Evolutionary conservation across 2,888 invertebrate species (phyloP).

Genomic region (Cactoblastis cactorum): DNA sequence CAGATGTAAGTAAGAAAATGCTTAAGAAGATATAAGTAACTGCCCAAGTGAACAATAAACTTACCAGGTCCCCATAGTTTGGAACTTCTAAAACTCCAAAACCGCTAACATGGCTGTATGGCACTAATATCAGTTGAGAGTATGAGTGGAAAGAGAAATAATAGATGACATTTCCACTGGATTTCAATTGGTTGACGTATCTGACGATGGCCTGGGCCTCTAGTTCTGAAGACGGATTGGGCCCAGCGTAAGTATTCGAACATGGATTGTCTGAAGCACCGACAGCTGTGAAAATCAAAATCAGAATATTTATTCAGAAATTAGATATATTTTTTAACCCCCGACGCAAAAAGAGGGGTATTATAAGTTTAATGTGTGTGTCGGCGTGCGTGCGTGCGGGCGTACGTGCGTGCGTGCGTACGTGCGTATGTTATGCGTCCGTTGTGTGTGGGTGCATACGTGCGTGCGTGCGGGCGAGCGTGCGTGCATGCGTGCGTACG

Average conservation of each 20-base stretch:
- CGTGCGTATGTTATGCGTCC: no score
- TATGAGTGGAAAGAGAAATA: slow-evolving; percentile 79
- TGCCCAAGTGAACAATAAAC: slow-evolving; percentile 16
- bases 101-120: slow-evolving; percentile 56
- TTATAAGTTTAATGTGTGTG: no score
- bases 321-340: no score
- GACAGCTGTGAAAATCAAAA: slow-evolving; percentile 39
- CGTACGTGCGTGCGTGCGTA: no score
- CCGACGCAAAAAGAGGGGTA: no score
- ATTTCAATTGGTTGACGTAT: slow-evolving; percentile 43
- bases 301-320: no score
- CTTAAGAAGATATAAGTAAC: no score
- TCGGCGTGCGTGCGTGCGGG: no score
- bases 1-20: no score
- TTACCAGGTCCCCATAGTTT: slow-evolving; percentile 59
- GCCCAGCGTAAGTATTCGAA: slow-evolving; percentile 70
- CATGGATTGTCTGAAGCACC: slow-evolving; percentile 64
- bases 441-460: no score
- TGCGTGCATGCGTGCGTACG: no score
- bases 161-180: slow-evolving; percentile 44
- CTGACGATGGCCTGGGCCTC: slow-evolving; percentile 61
- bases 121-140: slow-evolving; percentile 71
- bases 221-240: slow-evolving; percentile 68
- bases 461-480: no score
- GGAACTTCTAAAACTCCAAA: slow-evolving; percentile 37